These are phyloP conservation scores for Nematostella vectensis DNA, from an alignment of 92 coral and sea anemone genomes.

Conservation along the genomic window DNA sequence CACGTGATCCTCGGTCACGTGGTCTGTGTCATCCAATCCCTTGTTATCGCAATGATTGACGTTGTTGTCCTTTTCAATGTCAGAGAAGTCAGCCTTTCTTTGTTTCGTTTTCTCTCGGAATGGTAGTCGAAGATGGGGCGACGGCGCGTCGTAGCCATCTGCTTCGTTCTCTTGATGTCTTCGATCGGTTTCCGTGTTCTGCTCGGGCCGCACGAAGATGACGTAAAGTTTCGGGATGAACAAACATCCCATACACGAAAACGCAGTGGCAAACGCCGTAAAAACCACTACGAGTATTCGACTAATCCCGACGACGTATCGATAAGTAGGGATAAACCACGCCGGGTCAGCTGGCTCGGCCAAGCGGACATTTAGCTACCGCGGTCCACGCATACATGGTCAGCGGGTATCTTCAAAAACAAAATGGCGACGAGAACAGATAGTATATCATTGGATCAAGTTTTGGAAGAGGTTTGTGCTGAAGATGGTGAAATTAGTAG, in stretches of 20 bases:
- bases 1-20: slow-evolving; percentile 2
- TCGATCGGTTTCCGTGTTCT: slow-evolving; percentile 17
- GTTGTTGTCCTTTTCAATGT: neutral
- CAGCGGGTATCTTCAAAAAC: too few relatives aligned
- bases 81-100: neutral
- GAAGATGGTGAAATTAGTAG: too few relatives aligned
- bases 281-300: slow-evolving; percentile 72
- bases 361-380: too few relatives aligned
- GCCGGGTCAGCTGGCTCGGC: too few relatives aligned
- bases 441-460: too few relatives aligned
- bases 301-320: slow-evolving; percentile 80
- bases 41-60: neutral
- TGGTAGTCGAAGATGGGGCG: slow-evolving; percentile 10
- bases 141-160: slow-evolving; percentile 5
- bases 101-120: neutral
- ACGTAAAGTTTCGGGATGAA: slow-evolving; percentile 79
- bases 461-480: too few relatives aligned
- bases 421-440: too few relatives aligned
- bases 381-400: too few relatives aligned
- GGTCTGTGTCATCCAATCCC: neutral
- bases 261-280: slow-evolving; percentile 58
- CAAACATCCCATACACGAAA: slow-evolving; percentile 75
- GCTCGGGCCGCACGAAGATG: slow-evolving; percentile 55
- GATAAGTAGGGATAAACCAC: slow-evolving; percentile 88
- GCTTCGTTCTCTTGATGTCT: neutral